Evolutionary conservation across 2,113 vertebrate genomes (phyloP).

Genomic region (Aleadryas rufinucha): DNA sequence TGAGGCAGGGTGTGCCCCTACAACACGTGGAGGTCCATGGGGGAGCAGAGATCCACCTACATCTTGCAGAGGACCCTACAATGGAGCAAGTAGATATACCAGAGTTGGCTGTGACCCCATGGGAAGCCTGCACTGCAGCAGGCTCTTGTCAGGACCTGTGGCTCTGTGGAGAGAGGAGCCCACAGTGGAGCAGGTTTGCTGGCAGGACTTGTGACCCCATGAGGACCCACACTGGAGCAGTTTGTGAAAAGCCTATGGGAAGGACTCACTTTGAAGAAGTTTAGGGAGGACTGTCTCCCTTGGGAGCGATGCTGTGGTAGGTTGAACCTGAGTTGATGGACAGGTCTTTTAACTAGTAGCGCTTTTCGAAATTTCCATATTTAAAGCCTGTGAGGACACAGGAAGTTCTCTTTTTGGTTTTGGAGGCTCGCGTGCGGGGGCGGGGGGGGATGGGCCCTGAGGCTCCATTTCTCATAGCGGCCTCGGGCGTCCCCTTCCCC

Average conservation of each 20-base stretch:
- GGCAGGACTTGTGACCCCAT: not conserved
- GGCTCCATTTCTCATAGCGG: too few species aligned
- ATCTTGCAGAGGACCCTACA: not conserved
- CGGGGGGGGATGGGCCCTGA: too few species aligned
- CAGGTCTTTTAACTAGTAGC: too few species aligned
- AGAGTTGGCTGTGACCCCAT: not conserved
- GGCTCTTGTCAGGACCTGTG: not conserved
- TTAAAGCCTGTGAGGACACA: too few species aligned
- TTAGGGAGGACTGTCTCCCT: not conserved
- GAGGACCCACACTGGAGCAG: not conserved
- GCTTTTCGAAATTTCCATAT: too few species aligned
- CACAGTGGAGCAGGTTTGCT: rapidly evolving
- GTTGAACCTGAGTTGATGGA: too few species aligned
- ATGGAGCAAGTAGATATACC: not conserved
- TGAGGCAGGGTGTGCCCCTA: not conserved
- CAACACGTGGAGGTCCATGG: too few species aligned
- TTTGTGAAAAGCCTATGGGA: not conserved
- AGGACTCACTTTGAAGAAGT: not conserved
- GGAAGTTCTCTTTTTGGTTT: too few species aligned
- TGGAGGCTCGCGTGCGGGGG: too few species aligned
- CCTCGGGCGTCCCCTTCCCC: too few species aligned
- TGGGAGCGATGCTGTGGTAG: rapidly evolving
- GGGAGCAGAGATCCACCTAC: not conserved
- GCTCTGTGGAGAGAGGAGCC: not conserved
- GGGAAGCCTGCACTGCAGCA: not conserved